These are phyloP conservation scores for Ptychodera flava DNA, from an alignment of 35 echinoderm and acorn worm species.

Conservation along the genomic window DNA sequence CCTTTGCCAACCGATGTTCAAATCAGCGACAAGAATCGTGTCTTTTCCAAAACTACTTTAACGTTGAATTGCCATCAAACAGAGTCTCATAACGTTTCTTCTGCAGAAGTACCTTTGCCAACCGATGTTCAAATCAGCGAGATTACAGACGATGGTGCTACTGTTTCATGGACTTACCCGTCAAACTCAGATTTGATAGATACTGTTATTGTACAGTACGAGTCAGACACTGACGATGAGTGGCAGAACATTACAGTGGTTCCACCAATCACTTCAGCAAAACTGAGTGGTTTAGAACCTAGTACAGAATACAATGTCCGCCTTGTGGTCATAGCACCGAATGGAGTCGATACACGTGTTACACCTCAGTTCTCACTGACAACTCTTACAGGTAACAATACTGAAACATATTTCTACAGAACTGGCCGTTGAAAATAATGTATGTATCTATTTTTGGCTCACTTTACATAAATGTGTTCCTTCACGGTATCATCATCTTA, in stretches of 20 bases:
- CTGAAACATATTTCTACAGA: too few species aligned
- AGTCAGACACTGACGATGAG: not conserved
- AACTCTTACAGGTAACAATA: not conserved
- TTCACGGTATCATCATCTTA: too few species aligned
- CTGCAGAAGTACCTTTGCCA: not conserved
- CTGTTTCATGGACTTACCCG: not conserved
- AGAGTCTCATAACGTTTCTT: too few species aligned
- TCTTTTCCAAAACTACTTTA: too few species aligned
- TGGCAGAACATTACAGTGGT: not conserved
- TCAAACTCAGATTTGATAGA: not conserved
- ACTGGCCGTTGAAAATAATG: too few species aligned
- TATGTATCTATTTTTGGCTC: too few species aligned
- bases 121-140: not conserved
- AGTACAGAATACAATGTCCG: not conserved
- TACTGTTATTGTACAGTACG: not conserved
- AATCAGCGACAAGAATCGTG: too few species aligned
- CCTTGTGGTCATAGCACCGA: not conserved
- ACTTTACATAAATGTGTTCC: too few species aligned
- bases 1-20: too few species aligned
- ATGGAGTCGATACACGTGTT: too few species aligned
- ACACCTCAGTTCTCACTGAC: not conserved
- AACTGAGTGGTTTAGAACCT: not conserved
- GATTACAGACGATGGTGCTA: not conserved
- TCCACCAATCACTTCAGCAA: not conserved
- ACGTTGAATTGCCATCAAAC: too few species aligned